Evolutionary conservation across 2,888 invertebrate species (phyloP), one percentile per base, ranked within the genome.

Genomic region (Mongoloraphidia duomilia): DNA sequence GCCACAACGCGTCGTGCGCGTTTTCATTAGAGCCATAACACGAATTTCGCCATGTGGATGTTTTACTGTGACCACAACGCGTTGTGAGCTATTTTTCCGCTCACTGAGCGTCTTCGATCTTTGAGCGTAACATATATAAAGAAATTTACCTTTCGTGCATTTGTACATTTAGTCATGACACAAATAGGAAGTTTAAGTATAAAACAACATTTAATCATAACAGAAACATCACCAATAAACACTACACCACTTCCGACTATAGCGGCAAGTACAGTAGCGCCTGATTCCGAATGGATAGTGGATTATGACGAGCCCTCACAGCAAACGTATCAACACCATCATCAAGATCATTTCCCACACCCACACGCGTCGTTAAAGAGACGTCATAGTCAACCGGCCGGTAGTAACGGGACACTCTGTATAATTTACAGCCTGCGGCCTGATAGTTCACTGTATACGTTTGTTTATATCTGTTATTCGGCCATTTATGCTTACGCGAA

Each of bases 331-430:
- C 14, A 26, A 17, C 36, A 46, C n/a, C 46, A 38, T 37, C 37
- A 34, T 34, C 45, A 43, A 37, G 45, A 51, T 50, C 37, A 49
- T 48, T 35, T 43, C 50, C 41, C 52, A 52, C 52, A 52, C 53
- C 17, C 48, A 41, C 46, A 52, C 54, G 45, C 55, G 47, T 33
- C 54, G 50, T 41, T 46, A 35, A 52, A 49, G 43, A 46, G 44
- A 46, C 53, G 53, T 47, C 56, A 53, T 41, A 49, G 49, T 36
- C 55, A 47, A 39, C 51, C 53, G 40, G 52, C 58, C 49, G 63
- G 61, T 57, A 61, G 64, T 64, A 64, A 63, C 63, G 62, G 56
- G 51, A 49, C 50, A 49, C 49, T 44, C 44, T 44, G 41, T 41
- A 47, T 41, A 35, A 38, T 50, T 46, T 41, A 39, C 49, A 41